Evolutionary conservation across 30 jellyfish, hydroid and myxozoan species (phyloP).

Genomic region (Aurelia aurita): DNA sequence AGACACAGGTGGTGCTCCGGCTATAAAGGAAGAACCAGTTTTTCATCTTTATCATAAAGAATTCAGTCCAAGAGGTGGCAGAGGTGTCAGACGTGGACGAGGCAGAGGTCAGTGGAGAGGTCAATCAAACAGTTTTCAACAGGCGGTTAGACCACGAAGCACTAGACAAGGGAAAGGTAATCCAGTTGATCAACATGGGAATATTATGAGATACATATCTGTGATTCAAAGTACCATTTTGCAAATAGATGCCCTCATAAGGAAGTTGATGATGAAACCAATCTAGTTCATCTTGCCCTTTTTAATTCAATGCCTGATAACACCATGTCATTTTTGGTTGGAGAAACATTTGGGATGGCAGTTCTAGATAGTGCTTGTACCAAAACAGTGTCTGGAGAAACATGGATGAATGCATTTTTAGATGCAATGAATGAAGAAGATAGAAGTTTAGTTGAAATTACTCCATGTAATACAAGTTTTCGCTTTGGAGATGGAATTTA

Average conservation of each 20-base stretch:
- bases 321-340: no score
- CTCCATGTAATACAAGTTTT: conserved; percentile 14
- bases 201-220: no score
- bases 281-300: background rate
- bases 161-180: no score
- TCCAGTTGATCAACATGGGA: no score
- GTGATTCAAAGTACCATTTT: no score
- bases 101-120: no score
- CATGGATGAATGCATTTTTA: no score
- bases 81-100: no score
- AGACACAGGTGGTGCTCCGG: background rate
- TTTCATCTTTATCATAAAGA: background rate
- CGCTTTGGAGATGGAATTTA: conserved; percentile 44
- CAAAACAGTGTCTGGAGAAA: background rate
- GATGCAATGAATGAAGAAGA: no score
- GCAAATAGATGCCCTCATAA: conserved; percentile 3
- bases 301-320: background rate
- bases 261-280: background rate
- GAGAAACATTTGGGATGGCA: background rate
- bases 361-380: conserved; percentile 11
- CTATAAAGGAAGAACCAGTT: background rate
- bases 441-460: background rate
- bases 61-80: conserved; percentile 9
- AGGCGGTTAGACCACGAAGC: no score
- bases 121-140: background rate